Evolutionary conservation across 2,113 vertebrate species (phyloP), one percentile per base, ranked within the genome.

Genomic region (Vulpes lagopus): DNA sequence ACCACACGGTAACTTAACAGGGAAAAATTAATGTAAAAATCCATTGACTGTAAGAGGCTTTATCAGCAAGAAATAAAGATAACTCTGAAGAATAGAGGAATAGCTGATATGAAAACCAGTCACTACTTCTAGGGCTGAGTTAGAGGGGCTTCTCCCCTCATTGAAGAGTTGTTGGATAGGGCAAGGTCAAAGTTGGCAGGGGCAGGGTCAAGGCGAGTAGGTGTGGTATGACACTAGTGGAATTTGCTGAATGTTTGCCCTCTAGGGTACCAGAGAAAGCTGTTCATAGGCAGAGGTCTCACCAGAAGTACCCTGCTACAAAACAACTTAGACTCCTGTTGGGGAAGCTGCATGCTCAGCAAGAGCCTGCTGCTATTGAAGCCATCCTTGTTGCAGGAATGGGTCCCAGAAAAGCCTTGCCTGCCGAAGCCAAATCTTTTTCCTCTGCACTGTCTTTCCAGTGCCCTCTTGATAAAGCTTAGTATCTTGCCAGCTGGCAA

Each of bases 51-150:
- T 67, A 67, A 69, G 2, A 35, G 51, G 73, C 22, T 71, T 92
- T 95, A 35, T 15, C 25, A 90, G 83, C 73, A 59, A 60, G 62
- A 92, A 93, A n/a, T 80, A 65, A 96, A 78, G 81, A 25, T 69
- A 82, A 32, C 38, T 53, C 32, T 79, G 80, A 64, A 49, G 22
- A 59, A 5, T 43, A 25, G 14, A 43, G 53, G 53, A 23, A 49
- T 49, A 43, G 53, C 2, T 86, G 65, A n/a, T 20, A 71, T 1
- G 30, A 80, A 67, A 43, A 92, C 19, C 53, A 53, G 16, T 65
- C 55, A 38, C 22, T 59, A 25, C 1, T 32, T 4, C 49, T 1
- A 30, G 11, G 43, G 20, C n/a, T 69, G 32, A 65, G 30, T 1
- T 74, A 53, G 64, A 27, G 7, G 11, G 12, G 7, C 35, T 23